Evolutionary conservation across 2,888 invertebrate species (phyloP).

Genomic region (Dasypolia templi): DNA sequence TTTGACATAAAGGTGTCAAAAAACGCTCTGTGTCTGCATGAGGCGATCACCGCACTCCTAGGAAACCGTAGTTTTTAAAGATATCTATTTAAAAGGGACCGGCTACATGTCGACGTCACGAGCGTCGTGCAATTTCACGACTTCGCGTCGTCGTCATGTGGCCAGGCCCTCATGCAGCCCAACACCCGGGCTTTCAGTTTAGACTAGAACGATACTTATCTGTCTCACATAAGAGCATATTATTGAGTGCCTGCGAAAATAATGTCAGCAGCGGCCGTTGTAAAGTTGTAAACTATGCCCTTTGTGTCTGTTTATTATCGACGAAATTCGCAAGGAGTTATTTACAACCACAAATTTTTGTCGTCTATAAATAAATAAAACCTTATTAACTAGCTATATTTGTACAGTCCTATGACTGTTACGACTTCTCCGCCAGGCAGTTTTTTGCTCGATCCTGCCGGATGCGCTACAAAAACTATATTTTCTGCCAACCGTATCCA

Average conservation of each 20-base stretch:
- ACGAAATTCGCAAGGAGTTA: neutral
- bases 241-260: constrained; percentile 3
- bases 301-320: neutral
- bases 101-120: neutral
- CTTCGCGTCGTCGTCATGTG: too few species aligned
- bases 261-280: neutral
- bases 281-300: too few species aligned
- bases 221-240: neutral
- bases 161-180: neutral
- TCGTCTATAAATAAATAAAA: neutral
- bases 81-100: neutral
- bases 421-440: too few species aligned
- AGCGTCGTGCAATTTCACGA: neutral
- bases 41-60: too few species aligned
- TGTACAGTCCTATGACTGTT: neutral
- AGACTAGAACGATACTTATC: neutral
- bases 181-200: neutral
- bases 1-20: too few species aligned
- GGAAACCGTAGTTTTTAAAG: neutral
- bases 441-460: neutral
- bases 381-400: neutral
- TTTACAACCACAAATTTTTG: neutral
- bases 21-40: too few species aligned
- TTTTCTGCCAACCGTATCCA: neutral
- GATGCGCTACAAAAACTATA: neutral